A percentile compares a stretch with the other conserved stretches of the same genome.
Evolutionary conservation across 2,113 vertebrate species (phyloP).

Genomic region (Aspiorhynchus laticeps): DNA sequence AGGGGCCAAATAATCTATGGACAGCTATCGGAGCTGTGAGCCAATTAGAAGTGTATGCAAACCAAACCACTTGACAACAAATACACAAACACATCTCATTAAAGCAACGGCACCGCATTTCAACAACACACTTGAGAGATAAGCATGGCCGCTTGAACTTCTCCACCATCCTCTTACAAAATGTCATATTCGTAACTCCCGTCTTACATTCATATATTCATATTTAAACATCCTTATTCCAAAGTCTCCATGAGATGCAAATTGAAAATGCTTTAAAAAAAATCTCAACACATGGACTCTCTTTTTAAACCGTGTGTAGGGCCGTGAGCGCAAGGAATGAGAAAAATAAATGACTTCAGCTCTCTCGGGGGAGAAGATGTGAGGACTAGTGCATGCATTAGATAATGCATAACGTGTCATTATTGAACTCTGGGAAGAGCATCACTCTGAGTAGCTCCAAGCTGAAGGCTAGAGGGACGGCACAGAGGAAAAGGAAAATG

Average conservation of each 20-base stretch:
- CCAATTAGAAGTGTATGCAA: slow-evolving; percentile 7
- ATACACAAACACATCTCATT: slow-evolving; percentile 16
- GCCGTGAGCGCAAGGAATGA: slow-evolving; percentile 23
- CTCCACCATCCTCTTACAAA: not conserved
- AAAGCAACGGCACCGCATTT: not conserved
- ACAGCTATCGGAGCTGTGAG: not conserved
- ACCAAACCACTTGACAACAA: not conserved
- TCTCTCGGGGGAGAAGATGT: slow-evolving; percentile 58
- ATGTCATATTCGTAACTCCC: not conserved
- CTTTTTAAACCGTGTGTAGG: slow-evolving; percentile 43
- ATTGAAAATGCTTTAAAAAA: slow-evolving; percentile 30
- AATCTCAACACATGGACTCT: not conserved
- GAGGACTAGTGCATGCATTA: slow-evolving; percentile 59
- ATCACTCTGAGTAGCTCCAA: slow-evolving; percentile 62
- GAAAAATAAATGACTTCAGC: slow-evolving; percentile 63
- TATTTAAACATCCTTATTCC: slow-evolving; percentile 27
- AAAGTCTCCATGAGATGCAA: not conserved
- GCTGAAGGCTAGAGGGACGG: slow-evolving; percentile 43
- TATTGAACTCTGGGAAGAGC: slow-evolving; percentile 68
- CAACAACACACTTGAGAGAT: slow-evolving; percentile 21
- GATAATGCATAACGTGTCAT: slow-evolving; percentile 58
- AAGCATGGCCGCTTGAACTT: not conserved
- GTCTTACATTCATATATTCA: not conserved
- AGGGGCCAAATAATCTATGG: slow-evolving; percentile 24
- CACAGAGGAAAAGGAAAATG: slow-evolving; percentile 52